Evolutionary conservation across 2,797 vertebrate genomes (phyloP), one percentile per base, ranked within the genome.

Genomic region (Antennarius maculatus): DNA sequence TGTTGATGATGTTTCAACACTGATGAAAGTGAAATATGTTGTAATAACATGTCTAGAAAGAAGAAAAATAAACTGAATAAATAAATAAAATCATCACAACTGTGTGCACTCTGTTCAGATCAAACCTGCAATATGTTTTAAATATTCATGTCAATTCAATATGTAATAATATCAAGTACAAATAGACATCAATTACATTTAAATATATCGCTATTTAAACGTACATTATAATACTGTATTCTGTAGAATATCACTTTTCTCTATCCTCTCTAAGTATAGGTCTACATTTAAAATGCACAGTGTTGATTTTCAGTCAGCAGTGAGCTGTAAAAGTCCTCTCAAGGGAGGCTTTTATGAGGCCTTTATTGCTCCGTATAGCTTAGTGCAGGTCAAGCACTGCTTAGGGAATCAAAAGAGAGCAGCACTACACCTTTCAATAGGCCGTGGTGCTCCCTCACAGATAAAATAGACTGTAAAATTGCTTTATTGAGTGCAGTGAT

Each of bases 401-500:
- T 80, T 55, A 76, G 80, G 85, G 86, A 91, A 80, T 88, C 86
- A 75, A 68, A 80, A 75, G 51, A 84, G 71, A 74, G 56, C 45
- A 81, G 79, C 16, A 50, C 61, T 82, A 79, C 78, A 83, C 81
- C 78, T 89, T 83, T 79, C 59, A 61, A 69, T 61, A 59, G 46
- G 54, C 76, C 12, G 45, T 3, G 66, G 55, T 78, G 74, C 80
- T 81, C 65, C 65, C 84, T 71, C 27, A 5, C 76, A 86, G 85
- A 87, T 87, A 90, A 92, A 91, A 87, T 80, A 88, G 87, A 85
- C 83, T 88, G 88, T 83, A 90, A 86, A 90, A 93, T 92, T 91
- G 90, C 89, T 92, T 88, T 89, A 93, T 93, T 91, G 89, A 90
- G 87, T 89, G 86, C 89, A 89, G 87, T 83, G 86, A 88, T 85